A percentile compares a stretch with the other conserved stretches of the same genome.
Conservation (phyloP, 2,888 invertebrate genomes). For the Shargacucullia verbasci region DNA sequence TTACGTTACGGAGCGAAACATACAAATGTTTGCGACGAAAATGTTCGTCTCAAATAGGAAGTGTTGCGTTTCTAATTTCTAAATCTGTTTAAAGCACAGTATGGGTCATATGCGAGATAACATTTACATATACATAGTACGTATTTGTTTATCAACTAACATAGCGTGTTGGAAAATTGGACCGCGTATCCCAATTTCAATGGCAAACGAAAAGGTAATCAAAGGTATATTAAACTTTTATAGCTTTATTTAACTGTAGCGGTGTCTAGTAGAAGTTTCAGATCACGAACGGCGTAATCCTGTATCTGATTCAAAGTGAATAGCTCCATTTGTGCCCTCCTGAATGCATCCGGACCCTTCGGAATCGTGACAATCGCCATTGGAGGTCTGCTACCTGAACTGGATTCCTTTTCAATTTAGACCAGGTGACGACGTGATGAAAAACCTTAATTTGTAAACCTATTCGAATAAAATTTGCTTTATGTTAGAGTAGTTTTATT, state of each 20-base stretch:
- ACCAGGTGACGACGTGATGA: constrained; percentile 48
- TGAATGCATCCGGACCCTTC: constrained; percentile 82
- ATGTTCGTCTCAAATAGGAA: too few relatives aligned
- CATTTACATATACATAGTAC: not conserved
- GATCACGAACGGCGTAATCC: constrained; percentile 75
- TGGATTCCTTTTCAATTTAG: constrained; percentile 53
- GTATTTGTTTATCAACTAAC: constrained; percentile 5
- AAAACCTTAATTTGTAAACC: constrained; percentile 44
- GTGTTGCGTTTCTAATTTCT: too few relatives aligned
- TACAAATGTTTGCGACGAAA: too few relatives aligned
- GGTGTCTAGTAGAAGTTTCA: constrained; percentile 69
- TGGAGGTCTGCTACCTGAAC: constrained; percentile 58
- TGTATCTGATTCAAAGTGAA: constrained; percentile 79
- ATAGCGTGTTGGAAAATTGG: constrained; percentile 15
- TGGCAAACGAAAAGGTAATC: constrained; percentile 42
- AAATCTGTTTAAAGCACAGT: too few relatives aligned
- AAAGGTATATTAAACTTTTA: constrained; percentile 55
- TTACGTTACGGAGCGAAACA: too few relatives aligned
- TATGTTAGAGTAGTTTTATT: constrained; percentile 17
- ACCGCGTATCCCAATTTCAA: constrained; percentile 24
- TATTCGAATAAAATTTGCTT: constrained; percentile 40
- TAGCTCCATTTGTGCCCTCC: constrained; percentile 72
- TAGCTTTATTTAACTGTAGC: constrained; percentile 57
- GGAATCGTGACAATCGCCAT: constrained; percentile 66
- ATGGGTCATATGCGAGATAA: not conserved